phyloP scores from a whole-genome alignment of 2,888 invertebrate species.

The Drosophila helvetica region DNA sequence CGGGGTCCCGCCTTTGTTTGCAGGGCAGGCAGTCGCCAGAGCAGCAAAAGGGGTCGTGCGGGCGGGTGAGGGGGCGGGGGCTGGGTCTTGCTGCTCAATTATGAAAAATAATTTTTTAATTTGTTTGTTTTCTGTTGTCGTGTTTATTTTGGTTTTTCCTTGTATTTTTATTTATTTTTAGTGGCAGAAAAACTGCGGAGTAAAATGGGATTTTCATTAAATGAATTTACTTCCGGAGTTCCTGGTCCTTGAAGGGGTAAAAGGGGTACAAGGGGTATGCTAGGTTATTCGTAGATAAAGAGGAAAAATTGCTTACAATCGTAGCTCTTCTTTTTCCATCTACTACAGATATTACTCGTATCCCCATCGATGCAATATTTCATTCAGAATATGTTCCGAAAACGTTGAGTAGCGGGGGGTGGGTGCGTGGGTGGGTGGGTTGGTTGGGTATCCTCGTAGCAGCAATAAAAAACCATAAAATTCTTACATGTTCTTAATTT shows the following conservation, averaged over 20 bases:
- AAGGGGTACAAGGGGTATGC: neutral
- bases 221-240: conserved; percentile 32
- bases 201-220: conserved; percentile 33
- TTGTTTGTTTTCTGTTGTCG: conserved; percentile 51
- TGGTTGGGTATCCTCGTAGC: neutral
- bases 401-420: neutral
- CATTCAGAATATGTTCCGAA: too few species aligned
- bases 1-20: conserved; percentile 27
- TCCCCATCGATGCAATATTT: too few species aligned
- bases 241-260: neutral
- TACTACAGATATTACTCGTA: too few species aligned
- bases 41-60: neutral
- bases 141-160: neutral
- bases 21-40: conserved; percentile 15
- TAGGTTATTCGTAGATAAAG: neutral
- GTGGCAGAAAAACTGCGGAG: neutral
- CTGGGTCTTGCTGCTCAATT: conserved; percentile 50
- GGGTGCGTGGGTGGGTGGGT: too few species aligned
- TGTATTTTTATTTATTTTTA: conserved; percentile 29
- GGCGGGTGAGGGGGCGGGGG: neutral
- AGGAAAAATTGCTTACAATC: too few species aligned
- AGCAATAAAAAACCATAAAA: neutral
- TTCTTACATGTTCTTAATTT: conserved; percentile 31
- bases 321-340: too few species aligned
- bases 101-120: conserved; percentile 64